Evolutionary conservation across 2,113 vertebrate species (phyloP).

Genomic region (Nothocercus nigrocapillus): DNA sequence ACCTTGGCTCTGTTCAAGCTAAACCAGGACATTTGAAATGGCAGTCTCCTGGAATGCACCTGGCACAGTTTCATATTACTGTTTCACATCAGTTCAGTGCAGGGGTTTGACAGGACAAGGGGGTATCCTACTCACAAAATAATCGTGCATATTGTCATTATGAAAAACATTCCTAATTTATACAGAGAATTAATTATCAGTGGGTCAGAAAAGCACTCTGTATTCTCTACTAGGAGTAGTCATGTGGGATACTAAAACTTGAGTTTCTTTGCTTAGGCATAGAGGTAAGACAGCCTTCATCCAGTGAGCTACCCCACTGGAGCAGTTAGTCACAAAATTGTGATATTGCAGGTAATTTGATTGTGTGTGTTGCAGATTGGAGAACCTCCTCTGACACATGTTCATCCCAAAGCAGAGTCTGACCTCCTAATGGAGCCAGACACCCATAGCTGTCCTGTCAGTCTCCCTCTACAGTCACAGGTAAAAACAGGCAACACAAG

Average conservation of each 20-base stretch:
- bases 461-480: neutral
- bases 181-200: neutral
- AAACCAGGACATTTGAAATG: no score
- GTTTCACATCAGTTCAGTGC: neutral
- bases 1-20: no score
- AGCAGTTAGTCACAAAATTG: neutral
- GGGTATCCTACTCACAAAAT: neutral
- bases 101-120: neutral
- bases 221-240: neutral
- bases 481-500: neutral
- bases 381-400: neutral
- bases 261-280: neutral
- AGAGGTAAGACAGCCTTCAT: neutral
- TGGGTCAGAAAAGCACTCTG: neutral
- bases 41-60: neutral
- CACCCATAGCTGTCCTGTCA: rapidly evolving
- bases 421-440: neutral
- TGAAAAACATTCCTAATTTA: neutral
- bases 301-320: neutral
- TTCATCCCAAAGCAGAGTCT: neutral
- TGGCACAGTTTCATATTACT: neutral
- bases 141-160: neutral
- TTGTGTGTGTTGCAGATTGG: neutral
- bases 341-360: neutral
- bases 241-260: neutral